Evolutionary conservation across 2,113 vertebrate species (phyloP), one percentile per base, ranked within the genome.

Genomic region (Petromus typicus): DNA sequence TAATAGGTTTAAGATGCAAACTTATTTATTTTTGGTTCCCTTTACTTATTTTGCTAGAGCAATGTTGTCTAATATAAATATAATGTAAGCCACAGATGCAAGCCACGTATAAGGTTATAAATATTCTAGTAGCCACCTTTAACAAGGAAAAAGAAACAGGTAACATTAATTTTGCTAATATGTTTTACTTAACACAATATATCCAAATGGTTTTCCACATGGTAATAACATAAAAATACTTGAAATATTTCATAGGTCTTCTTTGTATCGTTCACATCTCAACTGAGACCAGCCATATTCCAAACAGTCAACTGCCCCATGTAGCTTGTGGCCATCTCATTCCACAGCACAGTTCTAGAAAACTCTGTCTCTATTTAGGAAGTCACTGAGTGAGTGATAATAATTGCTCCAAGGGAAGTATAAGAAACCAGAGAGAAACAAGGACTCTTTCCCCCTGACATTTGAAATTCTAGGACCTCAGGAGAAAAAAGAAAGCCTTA

Each of bases 1-100:
- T 63, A 71, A 89, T 75, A 57, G 14, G 61, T 95, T 95, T 34
- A 80, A 95, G 91, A 90, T 86, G 86, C 7, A 79, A 66, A 75
- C 45, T 73, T 89, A 80, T 76, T 95, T 95, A 87, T 59, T 95
- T 80, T 93, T 84, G 63, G 84, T 87, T 84, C 64, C 25, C 37
- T 76, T 87, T 94, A 87, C 23, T 92, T 94, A 56, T 73, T 95
- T 30, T 51, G 17, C 25, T 81, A 95, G 59, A 93, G 7, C 20
- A 43, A 20, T n/a, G 18, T 63, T 87, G 10, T 87, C 37, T 25
- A 85, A 40, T 81, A 66, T 76, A 93, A 90, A 88, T n/a, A 85
- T 17, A 78, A 83, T 64, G 32, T 91, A 94, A 95, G 37, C 34
- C 81, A 93, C 78, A 83, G 20, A 87, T 92, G 48, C 14, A 81